phyloP scores from a whole-genome alignment of 2,888 invertebrate genomes.

The Trisateles emortualis region DNA sequence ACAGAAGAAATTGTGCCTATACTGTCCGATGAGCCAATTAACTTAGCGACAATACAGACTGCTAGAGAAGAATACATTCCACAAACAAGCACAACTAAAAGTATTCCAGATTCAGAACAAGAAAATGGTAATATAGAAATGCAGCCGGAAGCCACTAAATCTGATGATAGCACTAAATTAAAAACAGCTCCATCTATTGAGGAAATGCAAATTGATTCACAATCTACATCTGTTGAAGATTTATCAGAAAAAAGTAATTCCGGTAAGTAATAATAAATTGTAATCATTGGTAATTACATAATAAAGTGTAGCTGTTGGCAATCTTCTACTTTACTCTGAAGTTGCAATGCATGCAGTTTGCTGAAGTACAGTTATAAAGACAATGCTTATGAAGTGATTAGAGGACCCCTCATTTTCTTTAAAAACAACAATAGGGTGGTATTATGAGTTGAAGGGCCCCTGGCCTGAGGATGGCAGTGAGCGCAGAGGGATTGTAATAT shows the following conservation, averaged over 20 bases:
- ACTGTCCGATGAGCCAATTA: slow-evolving; percentile 78
- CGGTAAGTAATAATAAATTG: slow-evolving; percentile 47
- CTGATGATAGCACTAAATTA: slow-evolving; percentile 58
- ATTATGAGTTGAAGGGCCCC: no score
- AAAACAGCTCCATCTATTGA: slow-evolving; percentile 58
- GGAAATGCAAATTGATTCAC: slow-evolving; percentile 80
- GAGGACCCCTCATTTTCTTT: no score
- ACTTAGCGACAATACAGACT: slow-evolving; percentile 74
- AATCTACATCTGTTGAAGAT: slow-evolving; percentile 76
- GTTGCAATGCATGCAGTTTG: no score
- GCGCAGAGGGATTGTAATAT: no score
- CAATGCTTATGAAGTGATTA: no score
- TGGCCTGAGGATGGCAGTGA: no score
- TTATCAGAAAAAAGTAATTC: slow-evolving; percentile 76
- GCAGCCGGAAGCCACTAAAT: slow-evolving; percentile 48
- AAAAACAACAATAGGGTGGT: no score
- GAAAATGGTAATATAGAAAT: slow-evolving; percentile 63
- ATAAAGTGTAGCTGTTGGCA: no score
- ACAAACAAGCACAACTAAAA: slow-evolving; percentile 53
- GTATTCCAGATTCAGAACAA: slow-evolving; percentile 57
- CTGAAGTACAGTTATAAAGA: no score
- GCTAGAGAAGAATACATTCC: slow-evolving; percentile 76
- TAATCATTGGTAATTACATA: no score
- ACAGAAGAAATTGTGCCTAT: slow-evolving; percentile 66
- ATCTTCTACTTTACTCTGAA: no score